Base-by-base conservation (phyloP, 1,140 invertebrate genomes). In the Paramacrobiotus metropolitanus region DNA sequence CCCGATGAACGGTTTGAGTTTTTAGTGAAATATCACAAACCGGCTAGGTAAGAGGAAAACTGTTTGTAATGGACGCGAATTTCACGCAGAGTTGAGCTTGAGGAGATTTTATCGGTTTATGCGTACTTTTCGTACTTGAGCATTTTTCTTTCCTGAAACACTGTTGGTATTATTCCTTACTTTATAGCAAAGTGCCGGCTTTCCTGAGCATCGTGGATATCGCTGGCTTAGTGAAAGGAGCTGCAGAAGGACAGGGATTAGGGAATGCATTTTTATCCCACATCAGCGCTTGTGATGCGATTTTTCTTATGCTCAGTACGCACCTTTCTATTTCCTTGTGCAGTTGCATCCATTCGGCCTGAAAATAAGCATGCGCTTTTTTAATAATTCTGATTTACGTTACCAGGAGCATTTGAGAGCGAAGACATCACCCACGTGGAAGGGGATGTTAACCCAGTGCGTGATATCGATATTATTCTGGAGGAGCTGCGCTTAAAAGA, bases 261-360 rank as follows among this genome's bases (percentile, higher is more conserved):
- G 95, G 95, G 68, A 99, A 99, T 74, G 91, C 88, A 64, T 98
- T 99, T 73, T 79, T 99, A 2, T 95, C 93, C 1, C 90, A 99
- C 74, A 97, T 99, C 68, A 89, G 84, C 72, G 93, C 92, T 3
- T 98, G 95, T 72, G 95, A 99, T 75, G 90, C 90, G n/a, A 84
- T 99, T 66, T 98, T 98, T 71, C 92, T 99, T 75, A 78, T 98
- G 62, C 87, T 87, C 69, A 82, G 94, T 91, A 78, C 84, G 86
- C 87, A 55, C 48, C 0, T 4, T 55, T 66, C 64, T 68, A 20
- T 69, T 92, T 88, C 89, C 71, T 88, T 88, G 24, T 98, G 98
- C 72, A 92, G 97, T 65, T 91, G 97, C 72, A 88, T 90, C 60
- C 89, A 97, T 40, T 40, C n/a, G n/a, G n/a, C 34, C 34, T 40